Base-by-base conservation (phyloP, 2,797 vertebrate species). In the Xenopus petersii region DNA sequence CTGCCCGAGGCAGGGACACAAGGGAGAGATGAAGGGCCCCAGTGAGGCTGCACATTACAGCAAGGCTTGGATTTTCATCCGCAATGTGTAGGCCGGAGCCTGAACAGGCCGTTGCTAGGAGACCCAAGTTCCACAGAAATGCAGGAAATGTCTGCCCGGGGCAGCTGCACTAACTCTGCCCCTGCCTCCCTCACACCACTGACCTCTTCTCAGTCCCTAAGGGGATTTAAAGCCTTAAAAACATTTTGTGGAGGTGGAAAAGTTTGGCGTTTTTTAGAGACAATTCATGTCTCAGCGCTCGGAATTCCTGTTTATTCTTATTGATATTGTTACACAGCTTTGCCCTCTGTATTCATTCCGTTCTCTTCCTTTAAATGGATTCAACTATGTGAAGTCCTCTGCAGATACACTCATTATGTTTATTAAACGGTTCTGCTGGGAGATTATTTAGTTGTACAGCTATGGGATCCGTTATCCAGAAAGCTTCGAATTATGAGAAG, bases 141-240 rank as follows among this genome's bases (percentile, higher is more conserved):
- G 71, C 67, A 74, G 77, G 67, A 79, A 73, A 79, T 70, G 71
- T 74, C 76, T 78, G 71, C 67, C 47, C 7, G 3, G 2, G 70
- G 77, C 77, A 54, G 83, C 84, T 87, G 86, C 84, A 84, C 86
- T 87, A 81, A 85, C 78, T 16, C 49, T 13, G 17, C 0, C n/a
- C 4, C 7, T 16, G 15, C 51, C 74, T 79, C 70, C 66, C 77
- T 79, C 79, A 83, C 81, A 48, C 42, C 15, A 72, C 81, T 83
- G 79, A 74, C 79, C 60, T 83, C 83, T 82, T 49, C 66, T 70
- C 36, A 64, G 49, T 74, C 65, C 76, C 83, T 84, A 58, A 70
- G 72, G 77, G 83, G 81, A 83, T 77, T 67, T 67, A 63, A 48
- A 10, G 55, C 33, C 65, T n/a, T 65, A 67, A 17, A 4, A 65